Evolutionary conservation across 2,113 vertebrate species (phyloP), one percentile per base, ranked within the genome.

Genomic region (Macaca nemestrina): DNA sequence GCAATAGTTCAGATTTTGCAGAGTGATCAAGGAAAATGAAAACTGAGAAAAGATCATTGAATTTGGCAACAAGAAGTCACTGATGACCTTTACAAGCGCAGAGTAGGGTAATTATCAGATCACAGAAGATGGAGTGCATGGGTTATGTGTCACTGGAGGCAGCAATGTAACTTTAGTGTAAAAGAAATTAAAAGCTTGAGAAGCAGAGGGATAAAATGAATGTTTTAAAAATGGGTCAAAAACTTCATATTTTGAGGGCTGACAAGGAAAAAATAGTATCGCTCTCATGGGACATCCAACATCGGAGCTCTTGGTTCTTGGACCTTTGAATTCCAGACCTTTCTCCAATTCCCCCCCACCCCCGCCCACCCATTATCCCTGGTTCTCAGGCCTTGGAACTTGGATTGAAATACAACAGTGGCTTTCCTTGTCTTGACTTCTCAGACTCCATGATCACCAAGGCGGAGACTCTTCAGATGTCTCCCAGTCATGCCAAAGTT

Each of bases 401-500:
- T 64, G 61, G 12, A 13, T 64, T 32, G 61, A 64, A 64, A 32
- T 30, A 64, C 27, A 64, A 27, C 12, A 30, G 27, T 64, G 61
- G 61, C 61, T 64, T 64, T 64, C 61, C 61, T 64, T 12, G 27
- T 64, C 30, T 27, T 32, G 5, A 32, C 61, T 64, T 64, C 61
- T 64, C 27, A 64, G 27, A 64, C 27, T 64, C 61, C 27, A 2
- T 64, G 27, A 30, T 32, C 32, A 64, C 61, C 43, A 64, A 50
- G 22, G 85, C 14, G n/a, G 67, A 93, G 78, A 10, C 57, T n/a
- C 6, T 73, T 80, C 67, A 68, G 70, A 98, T 98, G 97, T 78
- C 97, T 80, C 76, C 79, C 17, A 9, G 0, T 5, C 84, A 92
- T 38, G 76, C 85, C 4, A 95, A 98, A 17, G 87, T 98, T 1